phyloP scores from a whole-genome alignment of 1,140 invertebrate genomes.

The Drosophila sucinea region DNA sequence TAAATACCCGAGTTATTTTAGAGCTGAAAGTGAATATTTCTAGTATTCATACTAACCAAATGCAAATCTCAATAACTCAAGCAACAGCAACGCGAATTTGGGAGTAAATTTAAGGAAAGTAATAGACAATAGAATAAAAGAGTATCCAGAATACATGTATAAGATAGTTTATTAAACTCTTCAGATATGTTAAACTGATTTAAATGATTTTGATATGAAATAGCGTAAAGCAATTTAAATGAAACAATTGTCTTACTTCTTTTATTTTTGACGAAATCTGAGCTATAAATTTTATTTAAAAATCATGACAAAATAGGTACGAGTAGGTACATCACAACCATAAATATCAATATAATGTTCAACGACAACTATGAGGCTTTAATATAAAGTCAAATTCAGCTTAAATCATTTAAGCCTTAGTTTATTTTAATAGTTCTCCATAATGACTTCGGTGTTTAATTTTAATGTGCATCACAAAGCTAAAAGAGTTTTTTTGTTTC shows the following conservation, averaged over 20 bases:
- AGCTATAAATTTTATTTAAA: background rate
- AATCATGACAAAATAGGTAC: background rate
- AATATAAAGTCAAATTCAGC: constrained; percentile 2
- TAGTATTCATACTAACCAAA: constrained; percentile 27
- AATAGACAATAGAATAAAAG: constrained; percentile 12
- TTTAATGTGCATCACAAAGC: constrained; percentile 68
- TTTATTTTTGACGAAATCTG: background rate
- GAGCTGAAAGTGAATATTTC: constrained; percentile 37
- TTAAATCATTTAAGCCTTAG: background rate
- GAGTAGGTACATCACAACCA: too few relatives aligned
- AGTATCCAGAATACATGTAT: constrained; percentile 36
- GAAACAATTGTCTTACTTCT: constrained; percentile 27
- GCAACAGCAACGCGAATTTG: constrained; percentile 30
- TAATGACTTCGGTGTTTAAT: constrained; percentile 65
- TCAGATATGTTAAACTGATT: constrained; percentile 50
- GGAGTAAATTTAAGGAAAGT: constrained; percentile 45
- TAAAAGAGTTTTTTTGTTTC: constrained; percentile 21
- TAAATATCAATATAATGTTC: background rate
- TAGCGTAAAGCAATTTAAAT: too few relatives aligned
- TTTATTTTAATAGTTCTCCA: constrained; percentile 63
- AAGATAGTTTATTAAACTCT: constrained; percentile 72
- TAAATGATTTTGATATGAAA: too few relatives aligned
- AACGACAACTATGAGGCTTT: background rate
- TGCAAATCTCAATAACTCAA: constrained; percentile 21
- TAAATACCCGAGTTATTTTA: constrained; percentile 66